Evolutionary conservation across 2,113 vertebrate genomes (phyloP), one percentile per base, ranked within the genome.

Genomic region (Megalops atlanticus): DNA sequence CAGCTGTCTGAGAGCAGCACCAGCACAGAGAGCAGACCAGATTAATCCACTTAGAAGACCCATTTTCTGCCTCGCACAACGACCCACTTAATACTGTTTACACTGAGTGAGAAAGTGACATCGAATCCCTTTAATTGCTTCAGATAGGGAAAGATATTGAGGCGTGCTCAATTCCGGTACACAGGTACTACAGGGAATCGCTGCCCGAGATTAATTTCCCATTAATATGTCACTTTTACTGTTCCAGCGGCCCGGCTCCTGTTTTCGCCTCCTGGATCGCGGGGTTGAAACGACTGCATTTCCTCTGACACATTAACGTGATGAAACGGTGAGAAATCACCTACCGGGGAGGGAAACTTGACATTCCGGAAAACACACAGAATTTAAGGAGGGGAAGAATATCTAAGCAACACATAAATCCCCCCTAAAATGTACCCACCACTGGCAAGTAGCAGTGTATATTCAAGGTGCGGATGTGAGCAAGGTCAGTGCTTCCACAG

Each of bases 181-280:
- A 41, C 72, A 52, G 21, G 27, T 64, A 45, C 80, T 31, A 6
- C 52, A 15, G 72, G 49, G 72, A 76, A 68, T 74, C 36, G 15
- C n/a, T 38, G 52, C 21, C 40, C 12, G 14, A 41, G 27, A 81
- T 75, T 81, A 27, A 80, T 80, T 64, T 80, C 36, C 47, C 47
- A 64, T 74, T 75, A 81, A 81, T 75, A 27, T 68, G 72, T 68
- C 80, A 75, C 80, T 68, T 40, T 33, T 15, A 47, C 5, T 3
- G 35, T 49, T n/a, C 73, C 35, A 69, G 16, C 11, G 3, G 38
- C 24, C 39, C 24, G 15, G 15, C 69, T 52, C 27, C 24, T 43
- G 15, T 73, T 39, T 36, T 16, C 12, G 43, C n/a, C 31, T 71
- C 7, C 7, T 14, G 14, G 14, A 14, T 14, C 43, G 14, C 7